phyloP scores from a whole-genome alignment of 2,888 invertebrate genomes.

The Xylota segnis region DNA sequence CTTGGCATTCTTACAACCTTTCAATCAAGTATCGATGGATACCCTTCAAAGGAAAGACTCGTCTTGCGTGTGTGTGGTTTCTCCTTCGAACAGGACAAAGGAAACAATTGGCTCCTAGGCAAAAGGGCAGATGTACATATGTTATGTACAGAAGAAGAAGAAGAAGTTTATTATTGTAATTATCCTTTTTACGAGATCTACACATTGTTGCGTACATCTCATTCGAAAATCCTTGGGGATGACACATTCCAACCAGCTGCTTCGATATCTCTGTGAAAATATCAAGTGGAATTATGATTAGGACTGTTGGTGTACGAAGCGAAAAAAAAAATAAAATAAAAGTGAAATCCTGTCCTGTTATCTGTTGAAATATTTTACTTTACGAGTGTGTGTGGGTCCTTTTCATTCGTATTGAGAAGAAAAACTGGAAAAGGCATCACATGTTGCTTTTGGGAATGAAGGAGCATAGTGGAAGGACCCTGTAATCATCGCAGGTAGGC shows the following conservation, averaged over 20 bases:
- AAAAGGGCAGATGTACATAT: conserved; percentile 43
- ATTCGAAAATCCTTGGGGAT: conserved; percentile 42
- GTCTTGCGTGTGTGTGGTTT: conserved; percentile 28
- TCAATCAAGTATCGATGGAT: conserved; percentile 50
- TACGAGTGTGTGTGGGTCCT: neutral
- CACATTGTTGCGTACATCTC: conserved; percentile 6
- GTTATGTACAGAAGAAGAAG: conserved; percentile 10
- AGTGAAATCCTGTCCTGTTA: conserved; percentile 2
- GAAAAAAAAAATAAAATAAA: neutral
- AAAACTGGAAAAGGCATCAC: conserved; percentile 32
- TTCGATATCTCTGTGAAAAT: conserved; percentile 26
- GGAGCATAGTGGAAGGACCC: conserved; percentile 1
- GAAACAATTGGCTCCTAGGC: conserved; percentile 34
- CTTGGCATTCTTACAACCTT: neutral
- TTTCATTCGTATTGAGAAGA: neutral
- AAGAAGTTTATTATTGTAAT: conserved; percentile 5
- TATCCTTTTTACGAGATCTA: neutral
- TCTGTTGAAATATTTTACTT: neutral
- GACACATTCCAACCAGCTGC: conserved; percentile 54
- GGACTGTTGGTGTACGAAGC: neutral
- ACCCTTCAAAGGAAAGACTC: conserved; percentile 2
- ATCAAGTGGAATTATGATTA: conserved; percentile 54
- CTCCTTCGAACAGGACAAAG: conserved; percentile 16
- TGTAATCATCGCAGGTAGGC: neutral
- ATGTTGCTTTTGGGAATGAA: conserved; percentile 16